Base-by-base conservation (phyloP, 2,797 vertebrate genomes). In the Lophotriccus pileatus region DNA sequence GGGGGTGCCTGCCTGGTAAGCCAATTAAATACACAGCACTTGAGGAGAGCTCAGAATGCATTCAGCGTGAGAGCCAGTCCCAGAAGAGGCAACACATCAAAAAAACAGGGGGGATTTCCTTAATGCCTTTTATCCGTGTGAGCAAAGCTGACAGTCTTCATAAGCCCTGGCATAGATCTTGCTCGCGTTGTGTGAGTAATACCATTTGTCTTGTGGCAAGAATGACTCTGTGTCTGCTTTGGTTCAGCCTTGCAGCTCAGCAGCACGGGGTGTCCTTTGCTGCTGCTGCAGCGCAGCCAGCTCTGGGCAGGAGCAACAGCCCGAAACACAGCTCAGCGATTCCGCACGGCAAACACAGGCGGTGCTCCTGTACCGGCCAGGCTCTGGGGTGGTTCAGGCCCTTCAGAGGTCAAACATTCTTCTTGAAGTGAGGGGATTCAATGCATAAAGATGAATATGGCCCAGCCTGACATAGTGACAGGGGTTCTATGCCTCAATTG, bases 191-290 rank as follows among this genome's bases (percentile, higher is more conserved):
- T 66, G 47, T 55, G 39, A 88, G 50, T 55, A 66, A 81, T 24
- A 55, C 20, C n/a, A 3, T 41, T 77, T 72, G 84, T 90, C 77
- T 62, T 14, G 9, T 50, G 43, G 67, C n/a, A 67, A 84, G 73
- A 75, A 56, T 37, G 4, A 6, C 24, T 73, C 60, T 0, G 1
- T 36, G 17, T 18, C 46, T 49, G 41, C 87, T 68, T 25, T 4
- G 0, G 36, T 68, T 58, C 44, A 53, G 74, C 67, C 53, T 46
- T 12, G 3, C 23, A 41, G 49, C 25, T 47, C 49, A 32, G 46
- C 7, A 2, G 1, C 24, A 30, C 0, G 0, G 36, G 8, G 2
- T 15, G 30, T 19, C 41, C 55, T 53, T 23, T 4, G 3, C 63
- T n/a, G 36, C 16, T 82, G 23, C 66, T 89, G 83, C 30, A 43